Conservation (phyloP, 1,140 invertebrate species). For the Aethina tumida region DNA sequence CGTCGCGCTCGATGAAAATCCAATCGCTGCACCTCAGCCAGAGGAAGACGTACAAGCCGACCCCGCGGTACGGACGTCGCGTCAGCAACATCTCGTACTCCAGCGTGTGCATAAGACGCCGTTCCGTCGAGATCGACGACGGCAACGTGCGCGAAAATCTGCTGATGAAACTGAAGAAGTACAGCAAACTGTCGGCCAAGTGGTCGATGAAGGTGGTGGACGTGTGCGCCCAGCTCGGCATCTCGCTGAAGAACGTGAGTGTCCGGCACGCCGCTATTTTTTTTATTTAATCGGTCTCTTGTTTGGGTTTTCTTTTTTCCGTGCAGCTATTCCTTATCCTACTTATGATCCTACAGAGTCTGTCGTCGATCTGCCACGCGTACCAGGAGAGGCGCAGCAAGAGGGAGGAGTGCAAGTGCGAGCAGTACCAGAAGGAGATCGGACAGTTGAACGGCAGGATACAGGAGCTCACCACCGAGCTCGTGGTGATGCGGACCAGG, state of each 20-base stretch:
- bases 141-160: not conserved
- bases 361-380: slow-evolving; percentile 13
- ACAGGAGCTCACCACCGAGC: no score
- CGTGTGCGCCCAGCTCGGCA: slow-evolving; percentile 16
- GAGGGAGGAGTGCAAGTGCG: slow-evolving; percentile 9
- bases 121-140: no score
- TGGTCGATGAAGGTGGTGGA: slow-evolving; percentile 19
- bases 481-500: no score
- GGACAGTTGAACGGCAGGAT: slow-evolving; percentile 10
- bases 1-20: no score
- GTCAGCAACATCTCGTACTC: no score
- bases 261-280: not conserved
- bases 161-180: slow-evolving; percentile 7
- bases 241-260: slow-evolving; percentile 20
- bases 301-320: slow-evolving; percentile 1
- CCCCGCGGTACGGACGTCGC: no score
- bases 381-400: slow-evolving; percentile 3
- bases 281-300: not conserved
- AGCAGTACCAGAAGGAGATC: slow-evolving; percentile 10
- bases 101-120: no score
- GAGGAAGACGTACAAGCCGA: no score
- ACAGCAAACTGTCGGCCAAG: slow-evolving; percentile 16
- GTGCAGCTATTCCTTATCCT: not conserved
- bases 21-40: no score
- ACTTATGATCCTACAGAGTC: slow-evolving; percentile 17